Percentiles rank a stretch among this genome's conserved stretches.
These are phyloP conservation scores for Crotalus tigris DNA, from an alignment of 2,113 vertebrate species.

Conservation along the genomic window DNA sequence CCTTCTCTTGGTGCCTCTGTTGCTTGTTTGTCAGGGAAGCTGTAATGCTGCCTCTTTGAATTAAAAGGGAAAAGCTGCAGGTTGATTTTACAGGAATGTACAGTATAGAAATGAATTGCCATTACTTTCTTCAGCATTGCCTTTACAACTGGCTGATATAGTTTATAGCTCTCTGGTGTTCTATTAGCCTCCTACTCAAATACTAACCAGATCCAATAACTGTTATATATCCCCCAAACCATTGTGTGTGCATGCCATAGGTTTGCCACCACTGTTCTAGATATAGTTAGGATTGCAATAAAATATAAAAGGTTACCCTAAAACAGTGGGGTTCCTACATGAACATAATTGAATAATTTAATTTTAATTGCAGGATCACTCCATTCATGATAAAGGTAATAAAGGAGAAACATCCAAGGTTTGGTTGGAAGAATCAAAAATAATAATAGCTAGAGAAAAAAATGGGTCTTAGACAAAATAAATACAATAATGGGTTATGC, in stretches of 20 bases:
- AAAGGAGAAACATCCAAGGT: neutral
- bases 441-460: neutral
- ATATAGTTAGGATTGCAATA: no score
- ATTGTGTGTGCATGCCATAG: no score
- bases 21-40: neutral
- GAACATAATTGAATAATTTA: neutral
- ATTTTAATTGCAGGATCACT: neutral
- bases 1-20: neutral
- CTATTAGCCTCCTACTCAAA: neutral
- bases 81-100: neutral
- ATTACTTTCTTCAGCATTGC: neutral
- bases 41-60: neutral
- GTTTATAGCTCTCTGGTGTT: neutral
- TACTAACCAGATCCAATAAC: neutral
- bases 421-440: neutral
- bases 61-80: neutral
- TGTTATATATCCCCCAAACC: neutral
- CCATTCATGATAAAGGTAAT: neutral
- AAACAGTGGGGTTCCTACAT: neutral
- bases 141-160: neutral
- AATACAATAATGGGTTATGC: neutral
- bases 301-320: no score
- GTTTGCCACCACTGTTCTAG: no score
- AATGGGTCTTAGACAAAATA: neutral
- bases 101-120: neutral